These are phyloP conservation scores for Elegia similella DNA, from an alignment of 2,888 invertebrate species.

Conservation along the genomic window DNA sequence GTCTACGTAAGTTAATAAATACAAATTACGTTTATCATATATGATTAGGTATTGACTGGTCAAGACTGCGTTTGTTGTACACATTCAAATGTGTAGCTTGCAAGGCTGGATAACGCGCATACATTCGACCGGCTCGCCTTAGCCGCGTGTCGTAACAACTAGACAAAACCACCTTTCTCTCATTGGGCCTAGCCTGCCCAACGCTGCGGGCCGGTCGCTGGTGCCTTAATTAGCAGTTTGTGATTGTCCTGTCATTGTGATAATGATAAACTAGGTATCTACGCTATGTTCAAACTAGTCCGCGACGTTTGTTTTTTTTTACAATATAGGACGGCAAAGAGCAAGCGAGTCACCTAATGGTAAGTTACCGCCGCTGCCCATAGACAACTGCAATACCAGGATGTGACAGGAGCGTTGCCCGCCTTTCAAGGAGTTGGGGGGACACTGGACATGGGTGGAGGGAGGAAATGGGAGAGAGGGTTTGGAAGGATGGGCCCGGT, in stretches of 20 bases:
- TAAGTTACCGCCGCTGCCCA: too few relatives aligned
- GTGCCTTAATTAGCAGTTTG: neutral
- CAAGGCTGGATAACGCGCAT: slow-evolving; percentile 3
- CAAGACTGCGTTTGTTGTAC: neutral
- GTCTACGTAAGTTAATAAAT: too few relatives aligned
- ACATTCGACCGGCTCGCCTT: slow-evolving; percentile 33
- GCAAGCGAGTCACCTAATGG: too few relatives aligned
- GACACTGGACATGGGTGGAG: too few relatives aligned
- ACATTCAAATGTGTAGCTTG: neutral
- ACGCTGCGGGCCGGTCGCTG: neutral
- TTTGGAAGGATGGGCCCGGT: too few relatives aligned
- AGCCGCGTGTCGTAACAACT: slow-evolving; percentile 39
- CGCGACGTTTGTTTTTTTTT: too few relatives aligned
- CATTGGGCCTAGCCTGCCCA: slow-evolving; percentile 8
- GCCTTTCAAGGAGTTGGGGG: too few relatives aligned
- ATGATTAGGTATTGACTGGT: neutral
- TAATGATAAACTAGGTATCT: neutral
- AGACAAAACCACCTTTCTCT: slow-evolving; percentile 51
- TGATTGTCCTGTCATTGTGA: slow-evolving; percentile 1
- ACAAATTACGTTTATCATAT: neutral
- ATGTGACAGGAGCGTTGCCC: too few relatives aligned
- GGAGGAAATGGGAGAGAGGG: too few relatives aligned
- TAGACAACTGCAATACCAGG: too few relatives aligned
- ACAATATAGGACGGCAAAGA: too few relatives aligned
- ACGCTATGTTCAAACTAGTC: too few relatives aligned